Evolutionary conservation across 2,888 invertebrate species (phyloP).

Genomic region (Pterostichus niger): DNA sequence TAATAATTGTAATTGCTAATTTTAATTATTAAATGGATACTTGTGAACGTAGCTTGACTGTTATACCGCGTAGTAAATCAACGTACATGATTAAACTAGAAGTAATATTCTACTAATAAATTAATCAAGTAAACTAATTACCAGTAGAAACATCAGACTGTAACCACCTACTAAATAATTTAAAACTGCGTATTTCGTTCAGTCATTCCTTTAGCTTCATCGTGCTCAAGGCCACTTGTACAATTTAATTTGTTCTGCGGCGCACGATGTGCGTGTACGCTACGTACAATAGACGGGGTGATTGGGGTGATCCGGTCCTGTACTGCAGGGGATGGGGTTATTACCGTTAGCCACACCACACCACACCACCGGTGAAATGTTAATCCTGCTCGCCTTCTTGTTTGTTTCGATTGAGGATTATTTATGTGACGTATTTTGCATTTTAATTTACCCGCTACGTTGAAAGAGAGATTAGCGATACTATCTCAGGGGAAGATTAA

Average conservation of each 20-base stretch:
- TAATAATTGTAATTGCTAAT: too few species aligned
- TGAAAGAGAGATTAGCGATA: conserved; percentile 31
- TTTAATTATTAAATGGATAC: too few species aligned
- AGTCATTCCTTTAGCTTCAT: conserved; percentile 20
- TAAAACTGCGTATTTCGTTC: background rate
- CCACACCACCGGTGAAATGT: conserved; percentile 20
- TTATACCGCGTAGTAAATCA: too few species aligned
- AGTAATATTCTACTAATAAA: too few species aligned
- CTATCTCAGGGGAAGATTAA: conserved; percentile 10
- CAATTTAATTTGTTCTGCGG: conserved; percentile 28
- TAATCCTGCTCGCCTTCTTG: conserved; percentile 21
- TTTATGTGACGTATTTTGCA: conserved; percentile 32
- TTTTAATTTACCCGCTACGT: conserved; percentile 34
- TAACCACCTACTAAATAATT: background rate
- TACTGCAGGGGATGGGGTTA: too few species aligned
- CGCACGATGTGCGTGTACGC: conserved; percentile 7
- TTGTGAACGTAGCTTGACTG: too few species aligned
- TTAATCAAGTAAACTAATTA: background rate
- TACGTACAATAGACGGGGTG: background rate
- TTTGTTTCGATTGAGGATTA: conserved; percentile 43
- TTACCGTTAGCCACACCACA: too few species aligned
- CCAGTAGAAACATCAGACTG: background rate
- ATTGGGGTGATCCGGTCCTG: too few species aligned
- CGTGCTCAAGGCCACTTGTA: conserved; percentile 5
- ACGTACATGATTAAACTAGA: too few species aligned